Evolutionary conservation across 2,888 invertebrate species (phyloP), one percentile per base, ranked within the genome.

Genomic region (Drosophila meridiana): DNA sequence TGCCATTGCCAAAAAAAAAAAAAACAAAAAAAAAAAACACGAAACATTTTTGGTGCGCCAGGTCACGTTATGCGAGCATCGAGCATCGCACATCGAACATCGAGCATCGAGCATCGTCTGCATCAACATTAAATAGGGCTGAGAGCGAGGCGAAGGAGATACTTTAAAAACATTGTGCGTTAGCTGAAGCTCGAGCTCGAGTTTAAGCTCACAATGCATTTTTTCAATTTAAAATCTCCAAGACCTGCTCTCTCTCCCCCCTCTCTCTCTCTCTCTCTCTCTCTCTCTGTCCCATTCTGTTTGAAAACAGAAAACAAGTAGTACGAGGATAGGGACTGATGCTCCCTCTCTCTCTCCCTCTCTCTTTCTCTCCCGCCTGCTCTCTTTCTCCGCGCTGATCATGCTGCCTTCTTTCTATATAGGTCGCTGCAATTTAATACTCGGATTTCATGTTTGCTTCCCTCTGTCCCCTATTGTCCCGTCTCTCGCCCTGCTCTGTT

Each of bases 351-450:
- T 11, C 40, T 14, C 32, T 57, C 57, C 7, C 56, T 2, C 40
- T 56, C 32, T 32, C n/a, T 14, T 8, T 43, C 43, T 20, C 30
- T 34, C 50, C 57, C 38, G 1, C 8, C 34, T 9, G 20, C 20
- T 52, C 48, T 50, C 32, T 50, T 38, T 55, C 56, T 32, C 48
- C 20, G 13, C 26, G 45, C 36, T 71, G 53, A 69, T 77, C 70
- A 43, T 30, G 63, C 50, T 58, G 64, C 56, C 69, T 60, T 70
- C 72, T 58, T 86, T 89, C 87, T 91, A 92, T 92, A 89, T 92
- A 92, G 92, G 93, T 92, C 93, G 92, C 73, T 92, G 92, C 92
- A 92, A 91, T 89, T 90, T 91, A 92, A 91, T 91, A 91, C 91
- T 80, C 68, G 80, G 70, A 77, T 78, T 80, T 76, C 65, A 50